Evolutionary conservation across 1,140 invertebrate species (phyloP).

Genomic region (Drosophila albomicans): DNA sequence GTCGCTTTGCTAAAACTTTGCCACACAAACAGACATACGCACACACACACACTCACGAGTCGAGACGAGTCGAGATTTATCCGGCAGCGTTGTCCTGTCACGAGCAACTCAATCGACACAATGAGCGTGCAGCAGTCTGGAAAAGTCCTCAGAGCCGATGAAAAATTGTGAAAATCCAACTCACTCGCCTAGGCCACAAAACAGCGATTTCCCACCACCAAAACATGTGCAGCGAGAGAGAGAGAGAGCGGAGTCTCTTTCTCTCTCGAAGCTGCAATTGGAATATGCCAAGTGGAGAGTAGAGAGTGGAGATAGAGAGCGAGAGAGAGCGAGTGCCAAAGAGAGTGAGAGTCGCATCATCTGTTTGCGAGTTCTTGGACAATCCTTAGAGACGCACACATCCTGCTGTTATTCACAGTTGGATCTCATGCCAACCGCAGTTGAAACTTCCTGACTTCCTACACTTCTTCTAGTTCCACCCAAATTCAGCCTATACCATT

Average conservation of each 20-base stretch:
- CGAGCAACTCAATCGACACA: conserved; percentile 84
- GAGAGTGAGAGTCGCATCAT: conserved; percentile 52
- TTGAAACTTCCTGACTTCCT: conserved; percentile 78
- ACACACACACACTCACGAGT: conserved; percentile 15
- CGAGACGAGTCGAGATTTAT: conserved; percentile 14
- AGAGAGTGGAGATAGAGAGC: conserved; percentile 10
- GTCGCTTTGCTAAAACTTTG: conserved; percentile 27
- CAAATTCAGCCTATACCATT: conserved; percentile 17
- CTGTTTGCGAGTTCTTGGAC: conserved; percentile 51
- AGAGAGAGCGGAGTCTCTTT: conserved; percentile 8
- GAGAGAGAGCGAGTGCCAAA: no score
- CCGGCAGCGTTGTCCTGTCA: conserved; percentile 76
- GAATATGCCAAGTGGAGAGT: conserved; percentile 11
- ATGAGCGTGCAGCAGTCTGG: conserved; percentile 76
- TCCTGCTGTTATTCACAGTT: conserved; percentile 47
- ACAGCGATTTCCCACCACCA: conserved; percentile 73
- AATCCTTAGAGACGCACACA: conserved; percentile 40
- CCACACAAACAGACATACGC: background rate
- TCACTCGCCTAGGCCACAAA: conserved; percentile 26
- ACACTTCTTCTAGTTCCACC: conserved; percentile 49
- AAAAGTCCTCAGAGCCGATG: conserved; percentile 75
- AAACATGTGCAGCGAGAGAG: conserved; percentile 47
- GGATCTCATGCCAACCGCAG: conserved; percentile 63
- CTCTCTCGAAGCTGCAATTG: conserved; percentile 19
- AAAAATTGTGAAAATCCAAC: conserved; percentile 46